These are phyloP conservation scores for Etheostoma perlongum DNA, from an alignment of 2,797 vertebrate genomes.

Conservation along the genomic window DNA sequence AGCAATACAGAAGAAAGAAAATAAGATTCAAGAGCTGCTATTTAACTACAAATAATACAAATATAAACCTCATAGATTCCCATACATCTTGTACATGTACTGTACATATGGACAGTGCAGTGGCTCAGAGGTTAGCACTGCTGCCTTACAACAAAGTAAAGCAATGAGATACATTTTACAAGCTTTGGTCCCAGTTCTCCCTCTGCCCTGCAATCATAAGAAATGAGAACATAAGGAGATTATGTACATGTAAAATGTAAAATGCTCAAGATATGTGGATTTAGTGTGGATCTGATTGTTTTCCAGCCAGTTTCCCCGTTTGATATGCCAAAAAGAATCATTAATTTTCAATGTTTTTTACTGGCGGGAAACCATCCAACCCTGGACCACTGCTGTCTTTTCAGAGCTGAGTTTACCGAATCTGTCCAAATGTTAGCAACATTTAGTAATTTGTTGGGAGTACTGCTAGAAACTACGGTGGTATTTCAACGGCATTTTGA, in stretches of 20 bases:
- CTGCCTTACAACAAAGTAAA: neutral
- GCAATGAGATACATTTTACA: neutral
- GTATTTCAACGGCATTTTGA: no score
- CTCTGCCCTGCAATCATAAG: constrained; percentile 6
- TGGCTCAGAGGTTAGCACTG: neutral
- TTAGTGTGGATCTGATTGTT: neutral
- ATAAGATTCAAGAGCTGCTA: neutral
- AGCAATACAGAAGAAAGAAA: neutral
- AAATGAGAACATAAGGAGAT: constrained; percentile 67
- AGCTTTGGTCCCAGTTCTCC: constrained; percentile 10
- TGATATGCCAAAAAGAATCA: neutral
- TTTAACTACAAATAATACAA: neutral
- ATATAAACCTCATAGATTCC: neutral
- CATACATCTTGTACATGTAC: neutral
- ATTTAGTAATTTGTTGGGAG: neutral
- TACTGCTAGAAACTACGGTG: neutral
- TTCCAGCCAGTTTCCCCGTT: neutral
- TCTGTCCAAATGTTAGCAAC: neutral
- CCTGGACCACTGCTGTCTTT: neutral
- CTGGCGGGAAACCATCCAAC: neutral
- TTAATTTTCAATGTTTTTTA: neutral
- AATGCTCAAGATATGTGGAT: constrained; percentile 9
- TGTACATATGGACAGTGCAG: neutral
- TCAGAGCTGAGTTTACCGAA: neutral
- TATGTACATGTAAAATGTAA: constrained; percentile 54